Evolutionary conservation across 2,797 vertebrate species (phyloP).

Genomic region (Onychomys leucogaster): DNA sequence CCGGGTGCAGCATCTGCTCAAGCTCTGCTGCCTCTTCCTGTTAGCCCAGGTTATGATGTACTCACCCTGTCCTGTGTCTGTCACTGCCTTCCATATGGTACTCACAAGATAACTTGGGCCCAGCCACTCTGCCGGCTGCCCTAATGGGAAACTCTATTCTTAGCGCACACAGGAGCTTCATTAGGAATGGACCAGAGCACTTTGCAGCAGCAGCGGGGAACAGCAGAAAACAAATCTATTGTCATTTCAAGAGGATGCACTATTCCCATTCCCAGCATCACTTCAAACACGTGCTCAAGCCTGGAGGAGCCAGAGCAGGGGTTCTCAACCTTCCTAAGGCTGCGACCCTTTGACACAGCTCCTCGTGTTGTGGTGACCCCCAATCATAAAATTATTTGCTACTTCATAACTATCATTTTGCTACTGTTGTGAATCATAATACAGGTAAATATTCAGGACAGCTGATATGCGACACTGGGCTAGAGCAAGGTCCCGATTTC

Average conservation of each 20-base stretch:
- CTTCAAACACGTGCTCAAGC: not conserved
- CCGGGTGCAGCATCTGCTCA: not conserved
- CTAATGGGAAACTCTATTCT: slow-evolving; percentile 47
- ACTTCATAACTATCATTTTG: not conserved
- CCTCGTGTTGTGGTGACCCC: not conserved
- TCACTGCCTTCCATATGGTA: not conserved
- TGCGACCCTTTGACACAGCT: not conserved
- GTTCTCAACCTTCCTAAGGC: not conserved
- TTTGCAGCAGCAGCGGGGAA: slow-evolving; percentile 15
- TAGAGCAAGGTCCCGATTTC: not conserved
- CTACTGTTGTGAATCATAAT: not conserved
- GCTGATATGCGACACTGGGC: not conserved
- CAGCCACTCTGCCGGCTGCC: not conserved
- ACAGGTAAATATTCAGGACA: not conserved
- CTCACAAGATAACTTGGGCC: not conserved
- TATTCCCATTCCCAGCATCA: slow-evolving; percentile 32
- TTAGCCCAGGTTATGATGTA: not conserved
- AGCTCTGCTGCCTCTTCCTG: not conserved
- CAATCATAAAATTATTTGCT: not conserved
- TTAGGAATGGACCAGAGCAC: slow-evolving; percentile 60
- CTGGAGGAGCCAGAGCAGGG: not conserved
- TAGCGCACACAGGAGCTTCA: slow-evolving; percentile 7
- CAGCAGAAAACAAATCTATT: slow-evolving; percentile 45
- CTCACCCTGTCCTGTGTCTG: not conserved
- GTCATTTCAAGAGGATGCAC: slow-evolving; percentile 24